Base-by-base conservation (phyloP, 1,140 invertebrate genomes). In the Choristoneura fumiferana region DNA sequence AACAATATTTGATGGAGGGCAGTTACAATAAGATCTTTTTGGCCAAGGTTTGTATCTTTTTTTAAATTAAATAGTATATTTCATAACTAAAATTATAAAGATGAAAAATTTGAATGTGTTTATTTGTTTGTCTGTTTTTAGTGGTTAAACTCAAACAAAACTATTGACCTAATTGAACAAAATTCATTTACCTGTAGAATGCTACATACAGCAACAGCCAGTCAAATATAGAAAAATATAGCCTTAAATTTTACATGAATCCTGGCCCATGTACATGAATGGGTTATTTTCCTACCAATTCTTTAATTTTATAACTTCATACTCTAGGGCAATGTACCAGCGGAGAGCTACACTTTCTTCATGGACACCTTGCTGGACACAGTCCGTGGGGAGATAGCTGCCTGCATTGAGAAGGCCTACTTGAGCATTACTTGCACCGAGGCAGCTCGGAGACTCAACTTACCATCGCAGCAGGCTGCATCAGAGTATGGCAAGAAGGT, bases 1-100 rank as follows among this genome's bases (percentile, higher is more conserved):
- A 99, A 78, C 98, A 99, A 79, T 99, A 98, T 89, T 91, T 99
- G 38, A 99, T 99, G 98, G 99, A 99, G 90, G 98, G 99, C 22
- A 98, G 96, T 60, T 99, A 99, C 78, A 99, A 99, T 84, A 99
- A 99, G 90, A 92, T 92, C 39, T 92, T 92, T 68, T 86, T 91
- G 58, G 91, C 91, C 17, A 92, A 92, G 80, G 91, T 91, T 54
- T 34, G 34, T 57, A 35, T n/a, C n/a, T n/a, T n/a, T n/a, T n/a
- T n/a, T n/a, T n/a, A n/a, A n/a, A n/a, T n/a, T n/a, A n/a, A n/a
- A n/a, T n/a, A n/a, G n/a, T 45, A 39, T 43, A 45, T 33, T 33
- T 22, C 6, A 56, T 56, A 1, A 12, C 39, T 43, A 66, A 36
- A 39, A 34, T 49, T 12, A 45, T 52, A n/a, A n/a, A n/a, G n/a